Conservation (phyloP, 2,888 invertebrate species). For the Sepiola atlantica region DNA sequence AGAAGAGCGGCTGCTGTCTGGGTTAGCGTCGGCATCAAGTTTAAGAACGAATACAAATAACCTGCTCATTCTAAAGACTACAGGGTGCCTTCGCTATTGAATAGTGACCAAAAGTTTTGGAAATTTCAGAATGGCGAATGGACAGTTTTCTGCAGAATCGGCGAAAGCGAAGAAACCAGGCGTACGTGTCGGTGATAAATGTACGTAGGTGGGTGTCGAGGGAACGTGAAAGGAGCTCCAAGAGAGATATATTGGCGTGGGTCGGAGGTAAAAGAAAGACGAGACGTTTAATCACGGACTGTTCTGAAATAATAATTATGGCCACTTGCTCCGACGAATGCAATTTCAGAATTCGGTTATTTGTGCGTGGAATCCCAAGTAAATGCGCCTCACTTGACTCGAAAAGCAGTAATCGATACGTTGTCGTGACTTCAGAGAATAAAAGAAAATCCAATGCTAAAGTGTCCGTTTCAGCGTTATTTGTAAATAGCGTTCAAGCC, state of each 20-base stretch:
- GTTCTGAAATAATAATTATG: constrained; percentile 9
- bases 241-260: too few relatives aligned
- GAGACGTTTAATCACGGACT: not conserved
- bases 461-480: too few relatives aligned
- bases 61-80: not conserved
- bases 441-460: not conserved
- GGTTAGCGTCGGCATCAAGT: too few relatives aligned
- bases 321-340: not conserved
- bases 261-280: too few relatives aligned
- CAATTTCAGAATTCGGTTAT: not conserved
- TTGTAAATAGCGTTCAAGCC: too few relatives aligned
- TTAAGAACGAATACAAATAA: not conserved
- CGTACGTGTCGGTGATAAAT: too few relatives aligned
- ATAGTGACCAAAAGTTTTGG: constrained; percentile 18
- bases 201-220: too few relatives aligned
- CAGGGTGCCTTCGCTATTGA: not conserved
- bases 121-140: not conserved
- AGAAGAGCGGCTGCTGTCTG: too few relatives aligned
- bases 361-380: constrained; percentile 20
- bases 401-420: not conserved
- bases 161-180: not conserved
- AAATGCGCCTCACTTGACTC: not conserved
- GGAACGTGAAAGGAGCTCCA: too few relatives aligned
- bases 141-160: not conserved
- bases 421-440: not conserved